Conservation (phyloP, 2,888 invertebrate genomes). For the Apodemia duryi region DNA sequence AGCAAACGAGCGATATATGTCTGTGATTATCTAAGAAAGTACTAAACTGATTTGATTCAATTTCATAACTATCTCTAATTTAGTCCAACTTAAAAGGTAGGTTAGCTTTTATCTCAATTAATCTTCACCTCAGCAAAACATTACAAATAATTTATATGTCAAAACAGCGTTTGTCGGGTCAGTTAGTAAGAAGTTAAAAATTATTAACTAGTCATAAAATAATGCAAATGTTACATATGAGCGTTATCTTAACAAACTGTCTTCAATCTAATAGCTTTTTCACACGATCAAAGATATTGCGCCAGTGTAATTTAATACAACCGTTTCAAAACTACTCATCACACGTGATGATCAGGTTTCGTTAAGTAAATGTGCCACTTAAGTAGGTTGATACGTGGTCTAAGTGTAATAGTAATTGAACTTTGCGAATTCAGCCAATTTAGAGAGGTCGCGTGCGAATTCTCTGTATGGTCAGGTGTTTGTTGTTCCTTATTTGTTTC, state of each 20-base stretch:
- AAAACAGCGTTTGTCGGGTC: too few relatives aligned
- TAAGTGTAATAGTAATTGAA: conserved; percentile 24
- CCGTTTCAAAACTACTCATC: conserved; percentile 29
- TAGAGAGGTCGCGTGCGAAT: conserved; percentile 11
- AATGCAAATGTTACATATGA: conserved; percentile 5
- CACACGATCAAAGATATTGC: conserved; percentile 30
- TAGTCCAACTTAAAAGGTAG: too few relatives aligned
- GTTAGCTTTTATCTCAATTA: too few relatives aligned
- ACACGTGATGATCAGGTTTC: conserved; percentile 23
- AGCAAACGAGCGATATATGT: too few relatives aligned
- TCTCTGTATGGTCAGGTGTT: conserved; percentile 9
- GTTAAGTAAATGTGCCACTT: conserved; percentile 28
- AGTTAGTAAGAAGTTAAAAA: too few relatives aligned
- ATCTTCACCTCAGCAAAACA: too few relatives aligned
- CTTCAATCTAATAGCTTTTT: conserved; percentile 19
- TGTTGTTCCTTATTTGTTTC: conserved; percentile 14
- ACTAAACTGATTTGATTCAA: too few relatives aligned
- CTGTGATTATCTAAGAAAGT: too few relatives aligned
- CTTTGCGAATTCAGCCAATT: conserved; percentile 21
- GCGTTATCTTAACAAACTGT: background rate
- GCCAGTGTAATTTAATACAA: conserved; percentile 25
- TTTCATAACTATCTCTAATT: too few relatives aligned
- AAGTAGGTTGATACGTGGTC: conserved; percentile 26
- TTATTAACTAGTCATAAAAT: background rate
- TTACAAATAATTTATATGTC: too few relatives aligned